Base-by-base conservation (phyloP, 2,888 invertebrate species). In the Creontiades dilutus region DNA sequence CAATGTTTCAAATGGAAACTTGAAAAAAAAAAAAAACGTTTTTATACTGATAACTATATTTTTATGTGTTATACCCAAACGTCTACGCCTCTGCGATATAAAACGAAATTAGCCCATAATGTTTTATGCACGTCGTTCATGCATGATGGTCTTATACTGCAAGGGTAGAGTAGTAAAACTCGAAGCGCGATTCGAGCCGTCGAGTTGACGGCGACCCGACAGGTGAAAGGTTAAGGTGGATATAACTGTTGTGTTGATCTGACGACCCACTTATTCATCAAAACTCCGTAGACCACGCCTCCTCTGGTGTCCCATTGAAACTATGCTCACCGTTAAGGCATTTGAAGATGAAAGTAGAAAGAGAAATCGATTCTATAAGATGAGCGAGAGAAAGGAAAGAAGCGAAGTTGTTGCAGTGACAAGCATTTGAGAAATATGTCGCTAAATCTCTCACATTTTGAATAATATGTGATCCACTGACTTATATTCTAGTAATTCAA, bases 141-240 rank as follows among this genome's bases (percentile, higher is more conserved):
- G 14, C 61, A 19, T 61, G 61, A 61, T 19, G 9, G 52, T 13
- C 1, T 52, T 16, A 11, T 11, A 52, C 11, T 52, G 52, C 52
- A 16, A 12, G 16, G 52, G 19, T 19, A 2, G n/a, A 61, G n/a
- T 19, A 61, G 61, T 61, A 61, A 61, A 61, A 61, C 61, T 16
- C 16, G 61, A 61, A 52, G 16, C 52, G 11, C 11, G 16, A 52
- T 52, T 12, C 52, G 5, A 52, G 52, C 11, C 52, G 52, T 52
- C 1, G 61, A 61, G 61, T 61, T 61, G 61, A 61, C 61, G 61
- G n/a, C 61, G 61, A 61, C 61, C 16, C 19, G 19, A 61, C 61
- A 61, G 16, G 61, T 61, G 61, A 61, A 61, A 61, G 61, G 61
- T 52, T 52, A 52, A 52, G 52, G 52, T 61, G 61, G n/a, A 61